Evolutionary conservation across 2,888 invertebrate genomes (phyloP), one percentile per base, ranked within the genome.

Genomic region (Norana najaformis): DNA sequence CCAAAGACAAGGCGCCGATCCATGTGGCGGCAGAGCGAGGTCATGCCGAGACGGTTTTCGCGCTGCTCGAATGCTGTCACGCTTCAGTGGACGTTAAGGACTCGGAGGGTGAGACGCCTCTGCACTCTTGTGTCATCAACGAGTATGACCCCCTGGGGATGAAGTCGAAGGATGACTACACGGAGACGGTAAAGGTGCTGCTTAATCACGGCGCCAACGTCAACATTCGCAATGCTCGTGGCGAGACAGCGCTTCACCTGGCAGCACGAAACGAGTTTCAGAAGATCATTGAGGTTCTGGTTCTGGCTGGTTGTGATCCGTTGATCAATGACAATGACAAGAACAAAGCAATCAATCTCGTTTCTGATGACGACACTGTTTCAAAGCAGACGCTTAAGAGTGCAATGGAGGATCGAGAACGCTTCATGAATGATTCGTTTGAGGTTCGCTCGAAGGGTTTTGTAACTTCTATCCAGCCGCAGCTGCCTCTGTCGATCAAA

Each of bases 251-350:
- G 14, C 89, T 93, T 30, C 92, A 92, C 85, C 90, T 92, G n/a
- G 92, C 93, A 13, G 91, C 93, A 30, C 89, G 92, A 47, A 91
- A 93, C 88, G 92, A 92, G 89, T 93, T 92, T 83, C 92, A 93
- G 89, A 92, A 92, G 83, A 90, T 91, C 14, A 90, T 92, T 18
- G 92, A 93, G 53, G 83, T 92, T 8, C 89, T 93, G 39, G 82
- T 93, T 4, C 37, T 89, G 20, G 90, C 91, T 14, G 92, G 92
- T 14, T 90, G 91, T 16, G 92, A 92, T 89, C 91, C 92, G 8
- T 30, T 90, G 20, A 83, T 91, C 11, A 91, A 90, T 53, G 92
- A 93, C 88, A 89, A 90, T 83, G 92, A 91, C 83, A 89, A 88
- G 18, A 91, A 92, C 90, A 92, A 92, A 53, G 89, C 92, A 2